Conservation (phyloP, 2,888 invertebrate species). For the Hyles lineata region DNA sequence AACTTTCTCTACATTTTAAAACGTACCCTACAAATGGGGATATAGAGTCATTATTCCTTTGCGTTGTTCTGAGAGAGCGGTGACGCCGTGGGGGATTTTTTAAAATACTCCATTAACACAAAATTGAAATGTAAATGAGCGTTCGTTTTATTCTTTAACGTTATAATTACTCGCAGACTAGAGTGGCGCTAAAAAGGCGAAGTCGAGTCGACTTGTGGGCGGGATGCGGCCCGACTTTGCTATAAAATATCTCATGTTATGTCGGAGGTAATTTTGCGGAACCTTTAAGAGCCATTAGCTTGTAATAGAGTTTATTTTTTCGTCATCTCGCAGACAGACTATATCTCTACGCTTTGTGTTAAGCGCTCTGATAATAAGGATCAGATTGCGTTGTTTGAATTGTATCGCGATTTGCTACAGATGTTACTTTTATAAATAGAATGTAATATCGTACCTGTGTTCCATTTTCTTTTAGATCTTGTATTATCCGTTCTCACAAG, state of each 20-base stretch:
- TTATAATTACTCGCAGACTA: not conserved
- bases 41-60: not conserved
- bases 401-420: not conserved
- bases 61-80: not conserved
- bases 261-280: not conserved
- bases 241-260: not conserved
- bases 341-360: not conserved
- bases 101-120: constrained; percentile 20
- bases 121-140: constrained; percentile 30
- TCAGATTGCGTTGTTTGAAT: not conserved
- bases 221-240: not conserved
- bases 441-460: no score
- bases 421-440: no score
- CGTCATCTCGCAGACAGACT: not conserved
- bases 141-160: constrained; percentile 9
- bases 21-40: not conserved
- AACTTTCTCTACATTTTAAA: not conserved
- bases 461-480: no score
- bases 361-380: not conserved
- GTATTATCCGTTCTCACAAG: no score
- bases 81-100: not conserved
- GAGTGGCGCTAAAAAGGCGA: not conserved
- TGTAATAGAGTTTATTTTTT: not conserved
- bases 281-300: not conserved
- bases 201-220: not conserved